Evolutionary conservation across 1,140 invertebrate genomes (phyloP).

Genomic region (Charaxes varanes): DNA sequence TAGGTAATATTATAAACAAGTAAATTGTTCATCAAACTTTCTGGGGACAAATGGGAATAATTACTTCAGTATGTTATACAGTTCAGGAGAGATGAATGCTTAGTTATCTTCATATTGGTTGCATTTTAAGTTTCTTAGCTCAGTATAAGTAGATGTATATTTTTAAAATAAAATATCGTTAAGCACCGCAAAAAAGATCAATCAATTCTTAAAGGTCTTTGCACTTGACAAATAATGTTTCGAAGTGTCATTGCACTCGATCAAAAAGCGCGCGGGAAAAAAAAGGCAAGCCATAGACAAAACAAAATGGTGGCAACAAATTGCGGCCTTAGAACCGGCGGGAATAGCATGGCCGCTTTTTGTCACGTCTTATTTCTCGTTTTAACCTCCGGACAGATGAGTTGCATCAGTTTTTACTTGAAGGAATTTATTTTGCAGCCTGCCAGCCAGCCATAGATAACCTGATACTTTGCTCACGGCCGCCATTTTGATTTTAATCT

Average conservation of each 20-base stretch:
- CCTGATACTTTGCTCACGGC: slow-evolving; percentile 44
- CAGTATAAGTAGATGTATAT: too few species aligned
- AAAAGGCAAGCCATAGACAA: slow-evolving; percentile 35
- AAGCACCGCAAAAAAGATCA: too few species aligned
- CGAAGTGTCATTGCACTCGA: slow-evolving; percentile 1
- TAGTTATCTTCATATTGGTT: too few species aligned
- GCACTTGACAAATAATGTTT: too few species aligned
- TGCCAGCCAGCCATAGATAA: slow-evolving; percentile 41
- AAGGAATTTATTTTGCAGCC: slow-evolving; percentile 55
- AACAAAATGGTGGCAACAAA: slow-evolving; percentile 53
- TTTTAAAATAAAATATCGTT: too few species aligned
- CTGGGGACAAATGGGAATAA: too few species aligned
- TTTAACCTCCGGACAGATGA: slow-evolving; percentile 51
- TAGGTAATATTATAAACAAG: too few species aligned
- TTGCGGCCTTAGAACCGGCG: slow-evolving; percentile 38
- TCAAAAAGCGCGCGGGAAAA: not conserved
- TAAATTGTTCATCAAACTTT: too few species aligned
- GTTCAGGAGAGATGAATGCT: too few species aligned
- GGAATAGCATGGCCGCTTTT: slow-evolving; percentile 42
- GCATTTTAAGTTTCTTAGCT: too few species aligned
- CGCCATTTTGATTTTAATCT: slow-evolving; percentile 57
- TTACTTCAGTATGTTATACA: too few species aligned
- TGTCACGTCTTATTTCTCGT: slow-evolving; percentile 52
- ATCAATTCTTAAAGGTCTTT: not conserved
- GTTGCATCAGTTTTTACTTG: slow-evolving; percentile 58